Conservation (phyloP, 2,888 invertebrate species). For the Myopa tessellatipennis region DNA sequence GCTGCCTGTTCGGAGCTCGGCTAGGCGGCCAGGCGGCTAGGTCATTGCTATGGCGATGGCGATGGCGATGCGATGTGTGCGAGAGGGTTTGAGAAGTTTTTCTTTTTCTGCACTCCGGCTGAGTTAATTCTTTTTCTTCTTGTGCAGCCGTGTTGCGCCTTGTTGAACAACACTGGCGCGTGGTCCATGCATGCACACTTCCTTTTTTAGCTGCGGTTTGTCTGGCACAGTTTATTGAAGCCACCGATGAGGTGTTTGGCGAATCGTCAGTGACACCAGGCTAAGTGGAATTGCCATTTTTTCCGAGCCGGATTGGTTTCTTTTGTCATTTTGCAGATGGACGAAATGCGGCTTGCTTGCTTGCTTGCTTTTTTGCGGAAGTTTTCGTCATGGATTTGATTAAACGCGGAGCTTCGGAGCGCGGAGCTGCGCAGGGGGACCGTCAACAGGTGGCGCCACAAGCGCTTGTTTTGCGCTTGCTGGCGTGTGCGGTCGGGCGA, state of each 20-base stretch:
- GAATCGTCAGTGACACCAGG: slow-evolving; percentile 46
- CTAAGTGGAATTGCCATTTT: slow-evolving; percentile 41
- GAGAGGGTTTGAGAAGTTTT: slow-evolving; percentile 47
- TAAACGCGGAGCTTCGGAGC: slow-evolving; percentile 18
- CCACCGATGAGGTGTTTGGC: slow-evolving; percentile 43
- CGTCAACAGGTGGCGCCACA: slow-evolving; percentile 39
- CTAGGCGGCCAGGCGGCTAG: slow-evolving; percentile 18
- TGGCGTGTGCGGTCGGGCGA: slow-evolving; percentile 11
- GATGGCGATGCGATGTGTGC: slow-evolving; percentile 18
- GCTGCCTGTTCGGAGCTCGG: slow-evolving; percentile 3
- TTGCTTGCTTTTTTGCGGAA: slow-evolving; percentile 30
- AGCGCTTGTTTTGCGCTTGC: slow-evolving; percentile 2
- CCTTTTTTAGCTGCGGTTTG: slow-evolving; percentile 37
- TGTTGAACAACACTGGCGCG: slow-evolving; percentile 7
- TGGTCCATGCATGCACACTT: slow-evolving; percentile 26
- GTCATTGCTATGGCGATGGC: slow-evolving; percentile 34
- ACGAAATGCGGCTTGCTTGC: slow-evolving; percentile 4
- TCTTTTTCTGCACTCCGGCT: slow-evolving; percentile 42
- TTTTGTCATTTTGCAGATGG: slow-evolving; percentile 33
- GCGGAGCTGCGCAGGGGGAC: not conserved
- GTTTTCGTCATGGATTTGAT: slow-evolving; percentile 44
- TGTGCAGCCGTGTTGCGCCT: slow-evolving; percentile 24
- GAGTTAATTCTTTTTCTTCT: slow-evolving; percentile 42
- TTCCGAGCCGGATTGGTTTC: slow-evolving; percentile 25
- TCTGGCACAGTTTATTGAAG: slow-evolving; percentile 40